Base-by-base conservation (phyloP, 2,888 invertebrate genomes). In the Noctua comes region DNA sequence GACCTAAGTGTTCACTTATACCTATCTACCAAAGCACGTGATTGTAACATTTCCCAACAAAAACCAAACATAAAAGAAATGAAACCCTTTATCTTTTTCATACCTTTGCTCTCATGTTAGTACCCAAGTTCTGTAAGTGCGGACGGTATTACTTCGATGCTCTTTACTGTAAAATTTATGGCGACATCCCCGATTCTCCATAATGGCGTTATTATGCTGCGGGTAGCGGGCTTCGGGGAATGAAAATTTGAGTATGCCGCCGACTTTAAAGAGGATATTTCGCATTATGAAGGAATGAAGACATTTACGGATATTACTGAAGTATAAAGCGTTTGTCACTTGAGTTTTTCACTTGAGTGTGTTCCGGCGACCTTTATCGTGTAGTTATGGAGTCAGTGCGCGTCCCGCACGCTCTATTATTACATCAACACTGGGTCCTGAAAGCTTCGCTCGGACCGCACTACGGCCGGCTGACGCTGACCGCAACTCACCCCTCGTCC, bases 191-290 rank as follows among this genome's bases (percentile, higher is more conserved):
- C 90, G 90, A 91, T 89, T 91, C 90, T 87, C 90, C 90, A 90
- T 92, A 92, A 92, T 91, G 89, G 88, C 86, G 87, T 91, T 92
- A 91, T 92, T 92, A 92, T 91, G 86, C 91, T 88, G 82, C 84
- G 86, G 86, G 83, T 85, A 82, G 80, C 83, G 77, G 76, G 86
- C 86, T 90, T 88, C 79, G 81, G 86, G 88, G 90, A 90, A 92
- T 91, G 90, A 91, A 91, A 91, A 89, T 90, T 92, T 90, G 86
- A 91, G 85, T 89, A 87, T 84, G 86, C 87, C 77, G 86, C 87
- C 73, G 83, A 77, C 76, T 87, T 85, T 80, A 82, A 79, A 83
- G 80, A 80, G 82, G 84, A 82, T 84, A 85, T 89, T 85, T 84
- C 83, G 84, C 80, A 81, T 86, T 83, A 86, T 86, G 83, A 83